Evolutionary conservation across 2,888 invertebrate genomes (phyloP).

Genomic region (Eretmocerus hayati): DNA sequence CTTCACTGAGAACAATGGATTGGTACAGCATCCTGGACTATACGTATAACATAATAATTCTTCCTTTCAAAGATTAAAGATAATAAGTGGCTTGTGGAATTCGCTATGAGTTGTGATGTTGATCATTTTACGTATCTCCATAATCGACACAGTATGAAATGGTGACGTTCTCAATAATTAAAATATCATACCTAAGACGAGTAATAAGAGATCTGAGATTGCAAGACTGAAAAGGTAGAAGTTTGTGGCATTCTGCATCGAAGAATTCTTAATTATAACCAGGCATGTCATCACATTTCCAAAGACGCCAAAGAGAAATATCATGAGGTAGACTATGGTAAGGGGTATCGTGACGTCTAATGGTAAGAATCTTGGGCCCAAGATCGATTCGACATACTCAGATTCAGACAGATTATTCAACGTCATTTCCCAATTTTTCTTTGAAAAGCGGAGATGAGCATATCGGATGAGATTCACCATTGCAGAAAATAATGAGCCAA

Average conservation of each 20-base stretch:
- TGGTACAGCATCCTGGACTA: no score
- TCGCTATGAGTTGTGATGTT: no score
- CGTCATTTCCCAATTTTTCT: no score
- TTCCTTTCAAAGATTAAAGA: no score
- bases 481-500: no score
- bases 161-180: neutral
- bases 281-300: conserved; percentile 81
- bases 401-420: conserved; percentile 38
- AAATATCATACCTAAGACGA: conserved; percentile 68
- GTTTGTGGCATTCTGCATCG: conserved; percentile 87
- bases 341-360: conserved; percentile 47
- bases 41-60: no score
- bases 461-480: no score
- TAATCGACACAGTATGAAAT: no score
- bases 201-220: conserved; percentile 73
- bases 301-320: conserved; percentile 75
- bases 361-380: conserved; percentile 47
- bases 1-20: no score
- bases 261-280: conserved; percentile 71
- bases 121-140: no score
- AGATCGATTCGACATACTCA: conserved; percentile 39
- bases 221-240: conserved; percentile 87
- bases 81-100: no score
- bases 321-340: conserved; percentile 64
- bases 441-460: no score